These are phyloP conservation scores for Acromyrmex heyeri DNA, from an alignment of 1,140 invertebrate genomes.

Conservation along the genomic window DNA sequence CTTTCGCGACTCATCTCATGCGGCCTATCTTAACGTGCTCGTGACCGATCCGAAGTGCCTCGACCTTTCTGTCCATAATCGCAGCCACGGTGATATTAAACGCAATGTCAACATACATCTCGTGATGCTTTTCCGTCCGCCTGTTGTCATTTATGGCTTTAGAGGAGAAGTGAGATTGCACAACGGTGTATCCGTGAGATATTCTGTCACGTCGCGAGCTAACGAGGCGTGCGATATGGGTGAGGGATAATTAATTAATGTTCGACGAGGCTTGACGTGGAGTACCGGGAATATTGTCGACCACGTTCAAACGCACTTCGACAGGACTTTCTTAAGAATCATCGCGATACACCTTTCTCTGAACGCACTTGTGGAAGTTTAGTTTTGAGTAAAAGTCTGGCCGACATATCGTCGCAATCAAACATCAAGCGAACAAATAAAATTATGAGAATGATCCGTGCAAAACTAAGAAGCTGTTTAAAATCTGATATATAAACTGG, in stretches of 20 bases:
- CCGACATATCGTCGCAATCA: background rate
- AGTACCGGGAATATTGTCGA: constrained; percentile 16
- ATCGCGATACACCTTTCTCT: constrained; percentile 32
- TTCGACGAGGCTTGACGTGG: constrained; percentile 8
- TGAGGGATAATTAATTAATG: constrained; percentile 66
- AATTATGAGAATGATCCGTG: background rate
- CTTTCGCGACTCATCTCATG: background rate
- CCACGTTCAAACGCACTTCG: constrained; percentile 40
- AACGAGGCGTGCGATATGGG: constrained; percentile 63
- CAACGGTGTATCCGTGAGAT: constrained; percentile 25
- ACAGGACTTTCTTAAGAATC: constrained; percentile 55
- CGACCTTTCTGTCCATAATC: constrained; percentile 27
- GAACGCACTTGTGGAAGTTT: background rate
- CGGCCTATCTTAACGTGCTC: background rate
- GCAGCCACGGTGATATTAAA: constrained; percentile 29
- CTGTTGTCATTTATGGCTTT: constrained; percentile 49
- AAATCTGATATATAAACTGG: background rate
- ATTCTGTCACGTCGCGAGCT: constrained; percentile 40
- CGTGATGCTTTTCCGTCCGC: constrained; percentile 38
- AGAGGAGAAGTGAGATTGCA: constrained; percentile 45
- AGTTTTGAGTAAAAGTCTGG: constrained; percentile 10
- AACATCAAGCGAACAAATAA: background rate
- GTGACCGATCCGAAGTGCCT: constrained; percentile 19
- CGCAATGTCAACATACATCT: constrained; percentile 31
- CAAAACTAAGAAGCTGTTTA: background rate